These are phyloP conservation scores for Homarus americanus DNA, from an alignment of 1,140 invertebrate species.

Conservation along the genomic window DNA sequence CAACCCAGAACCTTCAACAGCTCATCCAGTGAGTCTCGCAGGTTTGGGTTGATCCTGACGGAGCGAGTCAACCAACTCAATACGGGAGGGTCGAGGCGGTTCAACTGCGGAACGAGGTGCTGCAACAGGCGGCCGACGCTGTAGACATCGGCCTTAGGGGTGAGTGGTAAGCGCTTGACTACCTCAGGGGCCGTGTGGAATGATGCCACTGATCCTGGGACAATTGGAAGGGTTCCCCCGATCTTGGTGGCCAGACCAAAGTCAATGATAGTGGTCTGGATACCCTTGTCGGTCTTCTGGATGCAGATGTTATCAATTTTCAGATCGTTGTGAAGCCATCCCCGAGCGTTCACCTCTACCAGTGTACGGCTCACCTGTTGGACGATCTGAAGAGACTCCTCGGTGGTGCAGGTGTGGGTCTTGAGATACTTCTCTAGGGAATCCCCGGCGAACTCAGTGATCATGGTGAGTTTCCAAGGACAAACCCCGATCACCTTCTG, in stretches of 20 bases:
- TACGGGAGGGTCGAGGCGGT: too few species aligned
- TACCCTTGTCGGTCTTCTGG: not conserved
- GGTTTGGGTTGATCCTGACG: too few species aligned
- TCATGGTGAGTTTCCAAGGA: not conserved
- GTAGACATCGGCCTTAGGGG: not conserved
- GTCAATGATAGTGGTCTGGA: not conserved
- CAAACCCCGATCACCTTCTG: not conserved
- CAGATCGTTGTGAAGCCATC: not conserved
- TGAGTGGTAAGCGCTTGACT: not conserved
- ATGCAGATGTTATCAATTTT: not conserved
- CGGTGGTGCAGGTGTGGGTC: too few species aligned
- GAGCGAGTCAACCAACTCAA: too few species aligned
- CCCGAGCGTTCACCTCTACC: not conserved
- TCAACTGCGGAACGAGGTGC: too few species aligned
- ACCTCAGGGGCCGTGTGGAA: not conserved
- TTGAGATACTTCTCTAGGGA: not conserved
- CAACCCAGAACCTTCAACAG: too few species aligned
- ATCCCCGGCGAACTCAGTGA: not conserved
- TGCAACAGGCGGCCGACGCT: too few species aligned
- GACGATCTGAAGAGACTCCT: not conserved
- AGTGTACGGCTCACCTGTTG: not conserved
- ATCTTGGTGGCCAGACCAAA: not conserved
- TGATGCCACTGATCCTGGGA: not conserved
- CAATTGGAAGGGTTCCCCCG: not conserved
- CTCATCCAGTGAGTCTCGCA: too few species aligned